These are phyloP conservation scores for Drosophila mojavensis DNA, from an alignment of 1,140 invertebrate species.

Conservation along the genomic window DNA sequence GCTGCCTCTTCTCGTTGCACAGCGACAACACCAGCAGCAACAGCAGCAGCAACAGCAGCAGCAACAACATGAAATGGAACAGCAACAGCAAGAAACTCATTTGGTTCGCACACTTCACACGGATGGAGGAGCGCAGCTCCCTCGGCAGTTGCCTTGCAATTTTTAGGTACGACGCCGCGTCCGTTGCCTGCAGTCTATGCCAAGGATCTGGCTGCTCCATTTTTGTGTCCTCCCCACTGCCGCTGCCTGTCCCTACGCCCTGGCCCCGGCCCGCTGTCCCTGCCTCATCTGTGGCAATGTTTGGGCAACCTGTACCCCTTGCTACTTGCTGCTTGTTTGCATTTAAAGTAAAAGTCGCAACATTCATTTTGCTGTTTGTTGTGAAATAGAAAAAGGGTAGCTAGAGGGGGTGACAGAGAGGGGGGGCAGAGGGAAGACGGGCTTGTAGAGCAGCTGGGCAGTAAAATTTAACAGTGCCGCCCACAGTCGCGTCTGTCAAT, in stretches of 20 bases:
- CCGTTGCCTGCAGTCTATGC: constrained; percentile 29
- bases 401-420: too few species aligned
- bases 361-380: constrained; percentile 46
- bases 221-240: constrained; percentile 14
- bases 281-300: neutral
- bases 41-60: constrained; percentile 11
- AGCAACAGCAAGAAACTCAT: constrained; percentile 36
- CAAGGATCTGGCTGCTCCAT: constrained; percentile 43
- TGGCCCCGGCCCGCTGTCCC: too few species aligned
- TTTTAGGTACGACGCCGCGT: constrained; percentile 15
- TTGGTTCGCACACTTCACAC: constrained; percentile 62
- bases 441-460: constrained; percentile 31
- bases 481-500: constrained; percentile 49
- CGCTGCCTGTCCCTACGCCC: neutral
- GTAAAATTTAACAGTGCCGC: constrained; percentile 55
- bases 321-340: constrained; percentile 41
- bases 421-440: neutral
- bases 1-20: constrained; percentile 21
- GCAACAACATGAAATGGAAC: constrained; percentile 11
- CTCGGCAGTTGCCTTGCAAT: constrained; percentile 25
- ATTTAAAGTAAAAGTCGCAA: constrained; percentile 60
- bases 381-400: constrained; percentile 21
- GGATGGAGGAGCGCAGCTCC: constrained; percentile 3
- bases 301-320: constrained; percentile 11
- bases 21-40: constrained; percentile 14